Evolutionary conservation across 2,888 invertebrate genomes (phyloP).

Genomic region (Agriopis aurantiaria): DNA sequence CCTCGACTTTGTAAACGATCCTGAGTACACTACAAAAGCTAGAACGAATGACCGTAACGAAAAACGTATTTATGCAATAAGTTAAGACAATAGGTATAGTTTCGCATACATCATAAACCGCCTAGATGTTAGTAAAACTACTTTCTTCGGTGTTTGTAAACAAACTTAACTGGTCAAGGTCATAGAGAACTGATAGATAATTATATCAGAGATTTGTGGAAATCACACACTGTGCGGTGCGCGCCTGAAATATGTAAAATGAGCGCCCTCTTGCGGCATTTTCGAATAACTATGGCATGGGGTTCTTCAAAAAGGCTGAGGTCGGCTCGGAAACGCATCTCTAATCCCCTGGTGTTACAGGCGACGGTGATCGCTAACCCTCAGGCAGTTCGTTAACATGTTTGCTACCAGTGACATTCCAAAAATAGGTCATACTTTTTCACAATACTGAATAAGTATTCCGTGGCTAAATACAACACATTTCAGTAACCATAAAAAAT

Average conservation of each 20-base stretch:
- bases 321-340: no score
- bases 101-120: constrained; percentile 13
- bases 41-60: constrained; percentile 20
- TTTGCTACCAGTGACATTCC: no score
- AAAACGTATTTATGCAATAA: constrained; percentile 6
- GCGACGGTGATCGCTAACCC: no score
- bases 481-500: background rate
- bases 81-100: constrained; percentile 4
- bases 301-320: no score
- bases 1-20: background rate
- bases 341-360: no score
- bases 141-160: constrained; percentile 26
- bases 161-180: constrained; percentile 20
- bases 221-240: no score
- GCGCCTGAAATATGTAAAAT: no score
- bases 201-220: no score
- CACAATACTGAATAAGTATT: background rate
- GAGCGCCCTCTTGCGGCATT: no score
- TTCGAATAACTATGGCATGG: no score
- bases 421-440: no score
- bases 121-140: background rate
- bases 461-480: background rate
- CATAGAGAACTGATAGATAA: background rate
- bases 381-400: no score
- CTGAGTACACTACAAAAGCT: background rate